Evolutionary conservation across 2,888 invertebrate species (phyloP).

Genomic region (Torymus texanus): DNA sequence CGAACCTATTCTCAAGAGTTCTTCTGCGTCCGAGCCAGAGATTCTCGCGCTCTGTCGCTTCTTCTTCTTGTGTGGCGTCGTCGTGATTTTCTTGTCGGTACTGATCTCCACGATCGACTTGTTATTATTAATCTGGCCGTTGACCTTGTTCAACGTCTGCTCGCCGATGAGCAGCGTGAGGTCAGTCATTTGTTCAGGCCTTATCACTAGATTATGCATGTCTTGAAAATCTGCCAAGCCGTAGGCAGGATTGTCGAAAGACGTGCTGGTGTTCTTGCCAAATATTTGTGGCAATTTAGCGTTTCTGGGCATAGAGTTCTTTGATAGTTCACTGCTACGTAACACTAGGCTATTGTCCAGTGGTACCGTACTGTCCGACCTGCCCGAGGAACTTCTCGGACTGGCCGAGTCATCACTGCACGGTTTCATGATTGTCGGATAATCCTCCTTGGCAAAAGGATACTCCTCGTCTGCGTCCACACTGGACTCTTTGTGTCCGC

Average conservation of each 20-base stretch:
- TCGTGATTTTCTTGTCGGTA: conserved; percentile 28
- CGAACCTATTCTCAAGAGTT: conserved; percentile 66
- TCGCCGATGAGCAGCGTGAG: conserved; percentile 70
- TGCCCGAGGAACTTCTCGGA: conserved; percentile 72
- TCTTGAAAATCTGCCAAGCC: conserved; percentile 69
- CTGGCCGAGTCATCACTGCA: conserved; percentile 74
- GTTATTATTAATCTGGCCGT: conserved; percentile 39
- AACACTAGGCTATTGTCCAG: conserved; percentile 67
- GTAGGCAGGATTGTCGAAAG: conserved; percentile 73
- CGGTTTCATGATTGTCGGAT: conserved; percentile 73
- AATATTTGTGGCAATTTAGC: conserved; percentile 64
- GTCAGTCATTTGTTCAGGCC: conserved; percentile 70
- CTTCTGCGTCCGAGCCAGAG: conserved; percentile 64
- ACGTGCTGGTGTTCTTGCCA: conserved; percentile 60
- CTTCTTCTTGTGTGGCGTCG: conserved; percentile 51
- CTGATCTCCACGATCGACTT: conserved; percentile 17
- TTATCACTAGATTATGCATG: conserved; percentile 66
- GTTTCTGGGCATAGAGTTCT: conserved; percentile 48
- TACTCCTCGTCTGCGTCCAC: conserved; percentile 73
- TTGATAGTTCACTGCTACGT: conserved; percentile 45
- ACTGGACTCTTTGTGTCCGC: conserved; percentile 68
- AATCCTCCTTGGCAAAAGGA: conserved; percentile 74
- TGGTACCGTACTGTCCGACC: conserved; percentile 72
- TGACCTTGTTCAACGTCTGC: conserved; percentile 45
- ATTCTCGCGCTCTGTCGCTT: conserved; percentile 55